phyloP scores from a whole-genome alignment of 2,888 invertebrate genomes.

The Buathra laborator region DNA sequence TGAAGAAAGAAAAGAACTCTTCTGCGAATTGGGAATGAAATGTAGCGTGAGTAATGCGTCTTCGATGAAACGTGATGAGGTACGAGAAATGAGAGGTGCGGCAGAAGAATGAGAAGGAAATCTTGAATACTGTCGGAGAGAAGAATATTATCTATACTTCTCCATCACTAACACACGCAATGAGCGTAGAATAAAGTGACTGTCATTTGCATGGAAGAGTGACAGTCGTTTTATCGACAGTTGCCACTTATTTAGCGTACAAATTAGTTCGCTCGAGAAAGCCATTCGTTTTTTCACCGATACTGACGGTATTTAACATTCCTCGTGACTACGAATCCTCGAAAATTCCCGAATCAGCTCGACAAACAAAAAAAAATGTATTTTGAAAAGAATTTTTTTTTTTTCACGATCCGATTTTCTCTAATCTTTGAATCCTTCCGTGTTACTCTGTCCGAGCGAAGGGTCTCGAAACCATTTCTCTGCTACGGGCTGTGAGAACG shows the following conservation, averaged over 20 bases:
- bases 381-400: background rate
- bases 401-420: background rate
- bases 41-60: constrained; percentile 48
- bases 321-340: background rate
- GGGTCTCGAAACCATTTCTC: background rate
- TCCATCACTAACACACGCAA: background rate
- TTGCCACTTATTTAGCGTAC: background rate
- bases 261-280: background rate
- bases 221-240: constrained; percentile 9
- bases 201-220: background rate
- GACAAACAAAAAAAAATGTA: background rate
- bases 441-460: background rate
- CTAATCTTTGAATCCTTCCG: constrained; percentile 12
- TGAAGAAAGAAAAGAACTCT: constrained; percentile 27
- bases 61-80: constrained; percentile 54
- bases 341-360: background rate
- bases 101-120: constrained; percentile 16
- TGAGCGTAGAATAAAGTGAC: background rate
- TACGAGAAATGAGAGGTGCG: constrained; percentile 37
- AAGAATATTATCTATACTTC: constrained; percentile 2
- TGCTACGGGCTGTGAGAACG: constrained; percentile 9
- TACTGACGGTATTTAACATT: background rate
- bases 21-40: constrained; percentile 53
- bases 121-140: background rate
- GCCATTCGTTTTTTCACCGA: background rate